A percentile compares a stretch with the other conserved stretches of the same genome.
These are phyloP conservation scores for Microcebus jonahi DNA, from an alignment of 2,113 vertebrate species.

Conservation along the genomic window DNA sequence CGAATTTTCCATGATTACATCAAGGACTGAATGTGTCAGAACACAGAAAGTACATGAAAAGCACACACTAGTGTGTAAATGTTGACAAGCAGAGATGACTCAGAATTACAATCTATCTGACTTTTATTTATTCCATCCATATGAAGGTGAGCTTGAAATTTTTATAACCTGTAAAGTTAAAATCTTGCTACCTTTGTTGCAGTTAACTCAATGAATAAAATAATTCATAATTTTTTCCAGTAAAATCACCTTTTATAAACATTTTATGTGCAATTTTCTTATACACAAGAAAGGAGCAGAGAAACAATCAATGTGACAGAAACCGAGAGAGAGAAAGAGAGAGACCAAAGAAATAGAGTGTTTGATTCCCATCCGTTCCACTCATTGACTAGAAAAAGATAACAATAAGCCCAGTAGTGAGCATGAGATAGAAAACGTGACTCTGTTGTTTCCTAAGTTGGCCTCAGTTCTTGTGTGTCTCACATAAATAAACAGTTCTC, in stretches of 20 bases:
- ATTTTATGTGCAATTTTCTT: background rate
- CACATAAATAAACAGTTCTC: background rate
- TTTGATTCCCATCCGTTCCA: background rate
- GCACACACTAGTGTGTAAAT: background rate
- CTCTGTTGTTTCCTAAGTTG: background rate
- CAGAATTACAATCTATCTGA: background rate
- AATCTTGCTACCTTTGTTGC: background rate
- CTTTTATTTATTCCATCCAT: background rate
- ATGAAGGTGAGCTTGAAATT: background rate
- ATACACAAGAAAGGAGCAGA: background rate
- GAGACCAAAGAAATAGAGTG: background rate
- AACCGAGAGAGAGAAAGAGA: background rate
- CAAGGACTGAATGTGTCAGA: background rate
- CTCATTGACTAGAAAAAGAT: background rate
- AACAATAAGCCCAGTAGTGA: background rate
- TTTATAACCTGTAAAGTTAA: background rate
- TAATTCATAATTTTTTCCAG: background rate
- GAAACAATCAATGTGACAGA: background rate
- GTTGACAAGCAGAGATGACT: background rate
- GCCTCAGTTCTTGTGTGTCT: background rate
- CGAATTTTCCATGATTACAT: background rate
- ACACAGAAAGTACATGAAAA: background rate
- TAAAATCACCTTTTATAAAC: background rate
- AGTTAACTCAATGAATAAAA: background rate
- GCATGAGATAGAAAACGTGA: background rate